Percentiles rank a stretch among this genome's conserved stretches.
phyloP scores from a whole-genome alignment of 2,888 invertebrate genomes.

The Rhabditoides inermis region DNA sequence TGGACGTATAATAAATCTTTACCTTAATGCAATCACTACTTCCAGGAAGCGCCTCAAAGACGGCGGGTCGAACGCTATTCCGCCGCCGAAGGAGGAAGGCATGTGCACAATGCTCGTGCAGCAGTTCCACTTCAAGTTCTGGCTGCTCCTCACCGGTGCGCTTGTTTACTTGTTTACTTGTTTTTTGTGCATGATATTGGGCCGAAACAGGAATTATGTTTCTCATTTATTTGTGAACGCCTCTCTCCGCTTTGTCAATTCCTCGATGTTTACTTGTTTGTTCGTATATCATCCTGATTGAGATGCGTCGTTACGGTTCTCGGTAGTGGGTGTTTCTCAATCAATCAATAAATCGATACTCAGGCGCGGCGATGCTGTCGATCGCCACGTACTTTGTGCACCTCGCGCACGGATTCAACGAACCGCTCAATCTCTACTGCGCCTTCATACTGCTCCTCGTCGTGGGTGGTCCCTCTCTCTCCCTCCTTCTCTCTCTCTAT shows the following conservation, averaged over 20 bases:
- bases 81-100: slow-evolving; percentile 29
- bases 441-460: slow-evolving; percentile 44
- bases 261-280: neutral
- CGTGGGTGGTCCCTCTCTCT: too few relatives aligned
- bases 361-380: slow-evolving; percentile 37
- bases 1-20: too few relatives aligned
- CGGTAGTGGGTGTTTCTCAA: neutral
- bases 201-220: too few relatives aligned
- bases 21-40: too few relatives aligned
- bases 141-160: slow-evolving; percentile 41
- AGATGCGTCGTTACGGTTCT: neutral
- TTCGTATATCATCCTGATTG: too few relatives aligned
- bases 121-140: slow-evolving; percentile 50
- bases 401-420: slow-evolving; percentile 44
- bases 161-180: neutral
- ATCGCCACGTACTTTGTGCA: slow-evolving; percentile 47
- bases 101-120: slow-evolving; percentile 31
- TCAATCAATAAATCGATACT: too few relatives aligned
- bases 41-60: slow-evolving; percentile 42
- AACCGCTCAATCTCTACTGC: slow-evolving; percentile 46
- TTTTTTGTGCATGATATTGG: too few relatives aligned
- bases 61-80: slow-evolving; percentile 42
- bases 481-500: too few relatives aligned
- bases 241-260: too few relatives aligned
- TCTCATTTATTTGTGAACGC: too few relatives aligned